Base-by-base conservation (phyloP, 1,140 invertebrate species). In the Diachasma alloeum region DNA sequence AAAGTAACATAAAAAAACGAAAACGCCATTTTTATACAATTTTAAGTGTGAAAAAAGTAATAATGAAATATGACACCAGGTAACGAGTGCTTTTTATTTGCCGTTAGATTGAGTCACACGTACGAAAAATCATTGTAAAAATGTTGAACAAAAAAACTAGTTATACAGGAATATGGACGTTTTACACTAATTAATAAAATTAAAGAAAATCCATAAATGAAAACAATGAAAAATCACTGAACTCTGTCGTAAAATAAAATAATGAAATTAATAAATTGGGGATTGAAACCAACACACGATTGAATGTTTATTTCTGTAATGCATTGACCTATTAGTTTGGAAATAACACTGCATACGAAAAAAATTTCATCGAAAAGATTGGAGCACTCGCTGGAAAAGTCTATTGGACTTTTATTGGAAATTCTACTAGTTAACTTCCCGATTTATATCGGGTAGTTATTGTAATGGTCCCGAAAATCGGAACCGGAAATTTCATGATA, bases 181-280 rank as follows among this genome's bases (percentile, higher is more conserved):
- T 77, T 77, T 77, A 77, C 76, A 77, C 76, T 71, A 75, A 36
- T 36, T 73, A 53, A 59, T 63, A 66, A 37, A 68, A 46, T 68
- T 67, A 74, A 66, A 36, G 39, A 70, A 19, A 17, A 75, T 59
- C 56, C 19, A 13, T 70, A 31, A 53, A 11, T 56, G 24, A 75
- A 56, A 63, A 37, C 13, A 59, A 42, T 15, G 8, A 68, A 69
- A 66, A 74, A 13, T 19, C 22, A 46, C n/a, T 24, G 39, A 24
- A 53, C 1, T n/a, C 24, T 31, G 31, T 36, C 31, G 15, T 66
- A 26, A 66, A 66, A 31, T 59, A 19, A 31, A 56, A 59, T n/a
- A 36, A 74, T 36, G 5, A 39, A 36, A 39, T 39, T 19, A 37
- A 36, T 26, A 59, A 59, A 44, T 72, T 72, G 39, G 13, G 1